Base-by-base conservation (phyloP, 1,140 invertebrate species). In the Drosophila pruinosa region DNA sequence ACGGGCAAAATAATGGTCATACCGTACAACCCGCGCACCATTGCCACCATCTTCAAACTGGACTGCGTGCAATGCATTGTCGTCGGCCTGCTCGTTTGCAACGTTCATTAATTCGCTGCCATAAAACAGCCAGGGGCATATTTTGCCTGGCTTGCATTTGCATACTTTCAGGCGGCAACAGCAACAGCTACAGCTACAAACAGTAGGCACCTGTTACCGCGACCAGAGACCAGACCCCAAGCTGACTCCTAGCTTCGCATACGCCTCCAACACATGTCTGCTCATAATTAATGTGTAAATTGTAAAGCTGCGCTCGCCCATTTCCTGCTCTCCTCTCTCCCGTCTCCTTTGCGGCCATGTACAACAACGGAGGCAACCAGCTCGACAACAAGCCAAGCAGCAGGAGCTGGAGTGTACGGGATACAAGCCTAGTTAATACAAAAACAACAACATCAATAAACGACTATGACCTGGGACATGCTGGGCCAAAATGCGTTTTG, bases 201-300 rank as follows among this genome's bases (percentile, higher is more conserved):
- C 72, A 57, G 52, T 57, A 67, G 73, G 81, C 81, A 86, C 82
- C 81, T 85, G 81, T 85, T 85, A 85, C 81, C 81, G 75, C 79
- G 75, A 72, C 52, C 64, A 53, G 43, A 28, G 14, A 36, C 26
- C 26, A 10, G 4, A 5, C 2, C 8, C 28, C 53, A n/a, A n/a
- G n/a, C n/a, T n/a, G 3, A 22, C 56, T 54, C 15, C 73, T 62
- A 65, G 21, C 26, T 34, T 12, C 56, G 56, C 34, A 48, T 14
- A 61, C 73, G 77, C 81, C 81, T 82, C 81, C 82, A 88, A 88
- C 82, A 88, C 82, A 88, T 88, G 78, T 88, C 82, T 88, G 82
- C 82, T 88, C 82, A 88, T 88, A 88, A 88, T 88, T 88, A 88
- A 88, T 88, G 82, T 88, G 82, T 88, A 88, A 88, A 88, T 82